Evolutionary conservation across 2,888 invertebrate genomes (phyloP).

Genomic region (Lasioglossum marginatum): DNA sequence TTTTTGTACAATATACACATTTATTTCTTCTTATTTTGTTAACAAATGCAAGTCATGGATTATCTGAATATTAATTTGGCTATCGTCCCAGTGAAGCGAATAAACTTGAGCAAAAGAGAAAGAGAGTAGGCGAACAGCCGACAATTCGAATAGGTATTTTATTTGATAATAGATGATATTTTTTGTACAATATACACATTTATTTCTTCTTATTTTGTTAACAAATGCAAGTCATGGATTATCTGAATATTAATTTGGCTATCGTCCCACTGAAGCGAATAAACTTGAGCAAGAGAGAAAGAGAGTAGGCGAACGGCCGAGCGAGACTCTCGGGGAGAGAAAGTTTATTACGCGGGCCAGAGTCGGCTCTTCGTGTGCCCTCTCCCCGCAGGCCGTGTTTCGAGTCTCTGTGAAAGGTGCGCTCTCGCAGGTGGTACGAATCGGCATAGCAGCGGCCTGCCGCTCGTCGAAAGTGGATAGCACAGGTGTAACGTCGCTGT

Average conservation of each 20-base stretch:
- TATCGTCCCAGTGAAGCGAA: not conserved
- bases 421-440: conserved; percentile 66
- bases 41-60: no score
- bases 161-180: no score
- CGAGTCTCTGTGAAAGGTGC: conserved; percentile 56
- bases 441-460: conserved; percentile 33
- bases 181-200: no score
- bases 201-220: no score
- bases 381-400: conserved; percentile 1
- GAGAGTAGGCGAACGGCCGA: conserved; percentile 2
- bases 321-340: conserved; percentile 56
- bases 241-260: not conserved
- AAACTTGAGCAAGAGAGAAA: not conserved
- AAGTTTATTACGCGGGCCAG: conserved; percentile 68
- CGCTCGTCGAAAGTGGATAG: conserved; percentile 61
- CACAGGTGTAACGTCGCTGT: conserved; percentile 61
- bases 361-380: conserved; percentile 52
- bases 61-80: no score
- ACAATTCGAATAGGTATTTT: no score
- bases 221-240: no score
- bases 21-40: no score
- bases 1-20: no score
- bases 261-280: not conserved
- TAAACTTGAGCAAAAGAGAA: not conserved
- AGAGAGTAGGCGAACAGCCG: not conserved